Percentiles rank a stretch among this genome's conserved stretches.
Evolutionary conservation across 2,113 vertebrate species (phyloP).

Genomic region (Corydoras maculifer): DNA sequence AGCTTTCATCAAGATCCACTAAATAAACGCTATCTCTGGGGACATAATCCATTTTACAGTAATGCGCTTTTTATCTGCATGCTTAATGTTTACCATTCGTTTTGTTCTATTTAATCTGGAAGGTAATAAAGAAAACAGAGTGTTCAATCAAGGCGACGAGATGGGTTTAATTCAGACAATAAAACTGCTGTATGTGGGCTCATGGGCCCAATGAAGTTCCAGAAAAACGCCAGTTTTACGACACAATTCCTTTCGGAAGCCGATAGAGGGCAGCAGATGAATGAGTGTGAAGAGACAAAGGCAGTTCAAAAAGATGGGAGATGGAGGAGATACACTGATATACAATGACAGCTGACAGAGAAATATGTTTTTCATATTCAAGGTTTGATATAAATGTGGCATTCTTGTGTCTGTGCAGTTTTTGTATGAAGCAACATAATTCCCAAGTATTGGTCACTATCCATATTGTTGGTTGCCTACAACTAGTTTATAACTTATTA

Average conservation of each 20-base stretch:
- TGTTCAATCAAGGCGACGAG: constrained; percentile 29
- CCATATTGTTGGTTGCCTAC: too few species aligned
- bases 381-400: constrained; percentile 40
- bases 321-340: constrained; percentile 44
- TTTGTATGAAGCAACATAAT: too few species aligned
- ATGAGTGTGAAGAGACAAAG: constrained; percentile 24
- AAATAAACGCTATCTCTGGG: constrained; percentile 30
- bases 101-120: constrained; percentile 30
- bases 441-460: too few species aligned
- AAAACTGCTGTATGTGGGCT: constrained; percentile 18
- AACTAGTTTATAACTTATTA: too few species aligned
- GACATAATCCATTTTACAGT: constrained; percentile 37
- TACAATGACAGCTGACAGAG: constrained; percentile 53
- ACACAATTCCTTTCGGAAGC: neutral
- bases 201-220: constrained; percentile 8
- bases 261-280: constrained; percentile 54
- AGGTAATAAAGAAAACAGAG: constrained; percentile 39
- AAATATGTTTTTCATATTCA: constrained; percentile 36
- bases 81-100: constrained; percentile 38
- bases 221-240: constrained; percentile 10
- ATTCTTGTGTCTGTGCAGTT: neutral
- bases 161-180: constrained; percentile 35
- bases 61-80: constrained; percentile 42
- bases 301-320: constrained; percentile 13
- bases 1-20: constrained; percentile 38